Evolutionary conservation across 2,113 vertebrate species (phyloP), one percentile per base, ranked within the genome.

Genomic region (Coregonus clupeaformis): DNA sequence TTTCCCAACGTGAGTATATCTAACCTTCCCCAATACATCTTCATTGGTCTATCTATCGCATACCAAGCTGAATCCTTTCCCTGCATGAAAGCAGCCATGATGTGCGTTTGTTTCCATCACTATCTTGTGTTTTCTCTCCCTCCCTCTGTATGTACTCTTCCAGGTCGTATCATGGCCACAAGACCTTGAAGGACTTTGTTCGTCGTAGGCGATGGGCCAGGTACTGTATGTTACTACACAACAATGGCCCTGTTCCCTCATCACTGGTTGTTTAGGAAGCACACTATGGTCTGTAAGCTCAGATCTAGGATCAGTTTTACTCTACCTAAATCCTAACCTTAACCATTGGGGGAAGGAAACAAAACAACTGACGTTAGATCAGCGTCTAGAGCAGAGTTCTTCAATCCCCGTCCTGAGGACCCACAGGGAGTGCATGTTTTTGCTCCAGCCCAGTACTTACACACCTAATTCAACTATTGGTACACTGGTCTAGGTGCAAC

Each of bases 131-230:
- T 71, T 82, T 77, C 6, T 5, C 52, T 14, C 59, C 24, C 30
- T 29, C 74, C 14, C 36, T 75, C 25, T 24, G 1, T 5, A 0
- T 82, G 6, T 87, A 62, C 78, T 85, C 78, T 72, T 82, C 25
- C 90, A 99, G 98, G 87, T 96, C 95, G 2, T 99, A 96, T 88
- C 97, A 98, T 0, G 93, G 96, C 18, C 90, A 96, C 90, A 99
- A 99, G 93, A 98, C 96, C 49, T 93, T 98, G 88, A 99, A 97
- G 89, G 98, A 99, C 87, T 99, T 99, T 80, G 97, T 99, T 20
- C 91, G 98, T 72, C 94, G 97, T 80, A 94, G 96, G 85, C 94
- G 97, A 78, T 99, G 97, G 97, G 94, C 95, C 82, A 98, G 98
- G 97, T 98, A 91, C 87, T 74, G 13, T 77, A 76, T 6, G 73